Evolutionary conservation across 2,888 invertebrate species (phyloP).

Genomic region (Ichneumoninae sp.): DNA sequence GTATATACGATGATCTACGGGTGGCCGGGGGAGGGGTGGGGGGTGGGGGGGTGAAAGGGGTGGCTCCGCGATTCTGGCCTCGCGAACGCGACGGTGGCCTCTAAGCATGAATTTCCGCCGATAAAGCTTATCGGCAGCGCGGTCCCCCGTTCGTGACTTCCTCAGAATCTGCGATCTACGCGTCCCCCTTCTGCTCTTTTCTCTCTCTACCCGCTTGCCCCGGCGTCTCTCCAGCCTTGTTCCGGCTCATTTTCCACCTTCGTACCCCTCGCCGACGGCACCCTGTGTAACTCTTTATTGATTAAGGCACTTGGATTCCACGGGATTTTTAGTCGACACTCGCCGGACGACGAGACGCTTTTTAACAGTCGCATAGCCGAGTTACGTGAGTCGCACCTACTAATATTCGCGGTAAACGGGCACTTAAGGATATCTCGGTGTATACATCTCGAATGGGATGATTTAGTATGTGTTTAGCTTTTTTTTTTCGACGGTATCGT

Average conservation of each 20-base stretch:
- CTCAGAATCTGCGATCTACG: constrained; percentile 29
- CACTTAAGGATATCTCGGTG: constrained; percentile 59
- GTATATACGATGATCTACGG: constrained; percentile 32
- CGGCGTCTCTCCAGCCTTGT: background rate
- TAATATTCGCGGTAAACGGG: constrained; percentile 65
- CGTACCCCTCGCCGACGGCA: constrained; percentile 38
- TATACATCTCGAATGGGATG: constrained; percentile 53
- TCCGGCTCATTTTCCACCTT: constrained; percentile 35
- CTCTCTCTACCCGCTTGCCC: constrained; percentile 3
- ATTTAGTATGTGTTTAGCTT: constrained; percentile 48
- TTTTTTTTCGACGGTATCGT: constrained; percentile 4
- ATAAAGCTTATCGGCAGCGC: constrained; percentile 71
- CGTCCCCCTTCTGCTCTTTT: background rate
- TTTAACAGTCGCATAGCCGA: constrained; percentile 67
- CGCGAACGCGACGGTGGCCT: constrained; percentile 63
- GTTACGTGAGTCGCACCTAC: constrained; percentile 67
- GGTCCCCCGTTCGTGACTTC: constrained; percentile 56
- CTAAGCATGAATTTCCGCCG: constrained; percentile 74
- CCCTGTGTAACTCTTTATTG: constrained; percentile 59
- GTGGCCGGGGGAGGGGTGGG: background rate
- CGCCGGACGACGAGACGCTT: constrained; percentile 49
- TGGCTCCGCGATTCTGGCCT: constrained; percentile 58
- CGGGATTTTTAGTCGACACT: constrained; percentile 70
- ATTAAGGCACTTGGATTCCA: constrained; percentile 67
- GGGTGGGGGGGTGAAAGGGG: background rate